These are phyloP conservation scores for Leptestheria dahalacensis DNA, from an alignment of 1,140 invertebrate species.

Conservation along the genomic window DNA sequence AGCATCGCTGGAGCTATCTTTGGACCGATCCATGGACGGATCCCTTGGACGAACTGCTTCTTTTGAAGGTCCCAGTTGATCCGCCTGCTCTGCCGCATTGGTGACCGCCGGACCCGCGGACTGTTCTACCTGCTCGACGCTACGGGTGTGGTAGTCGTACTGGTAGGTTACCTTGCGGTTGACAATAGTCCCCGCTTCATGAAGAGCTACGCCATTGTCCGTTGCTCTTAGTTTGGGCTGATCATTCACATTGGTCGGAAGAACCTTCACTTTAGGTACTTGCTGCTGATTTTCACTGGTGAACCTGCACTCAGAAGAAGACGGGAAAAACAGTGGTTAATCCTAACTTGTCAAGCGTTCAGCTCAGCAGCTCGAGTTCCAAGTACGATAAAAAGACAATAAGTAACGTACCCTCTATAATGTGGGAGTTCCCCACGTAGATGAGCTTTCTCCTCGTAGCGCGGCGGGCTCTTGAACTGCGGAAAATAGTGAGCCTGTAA, in stretches of 20 bases:
- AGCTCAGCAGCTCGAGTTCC: no score
- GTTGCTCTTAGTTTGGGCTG: conserved; percentile 3
- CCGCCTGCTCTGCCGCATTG: background rate
- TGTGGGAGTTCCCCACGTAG: background rate
- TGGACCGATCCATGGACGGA: background rate
- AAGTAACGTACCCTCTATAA: no score
- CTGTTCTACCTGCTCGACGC: background rate
- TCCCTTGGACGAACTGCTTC: background rate
- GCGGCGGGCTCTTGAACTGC: background rate
- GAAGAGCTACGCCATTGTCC: conserved; percentile 2
- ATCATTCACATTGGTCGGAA: background rate
- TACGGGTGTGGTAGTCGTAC: background rate
- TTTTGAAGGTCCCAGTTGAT: no score
- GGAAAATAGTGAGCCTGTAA: background rate
- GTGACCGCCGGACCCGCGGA: background rate
- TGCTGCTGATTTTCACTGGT: background rate
- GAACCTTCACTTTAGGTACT: background rate
- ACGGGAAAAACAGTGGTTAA: background rate
- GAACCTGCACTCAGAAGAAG: background rate
- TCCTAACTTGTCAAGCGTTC: no score
- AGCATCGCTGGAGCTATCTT: background rate
- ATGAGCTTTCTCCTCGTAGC: background rate
- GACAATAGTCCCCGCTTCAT: background rate
- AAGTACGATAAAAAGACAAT: no score
- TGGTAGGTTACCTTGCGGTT: background rate